Evolutionary conservation across 2,797 vertebrate species (phyloP).

Genomic region (Urocyon cinereoargenteus): DNA sequence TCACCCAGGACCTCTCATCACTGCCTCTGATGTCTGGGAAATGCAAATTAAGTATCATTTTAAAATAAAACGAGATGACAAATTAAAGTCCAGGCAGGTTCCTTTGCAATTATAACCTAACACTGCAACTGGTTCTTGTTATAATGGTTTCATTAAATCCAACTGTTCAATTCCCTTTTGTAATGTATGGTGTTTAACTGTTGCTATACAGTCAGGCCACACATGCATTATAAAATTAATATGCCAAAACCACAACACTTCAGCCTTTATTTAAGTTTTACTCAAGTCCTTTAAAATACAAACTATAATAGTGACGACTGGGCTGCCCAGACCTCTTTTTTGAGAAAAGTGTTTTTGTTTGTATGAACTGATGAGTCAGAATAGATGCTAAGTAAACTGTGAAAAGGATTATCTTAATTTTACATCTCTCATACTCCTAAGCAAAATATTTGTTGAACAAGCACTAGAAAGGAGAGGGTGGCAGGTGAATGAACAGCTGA

Average conservation of each 20-base stretch:
- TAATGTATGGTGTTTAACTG: not conserved
- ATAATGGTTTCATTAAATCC: constrained; percentile 49
- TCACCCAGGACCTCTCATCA: constrained; percentile 7
- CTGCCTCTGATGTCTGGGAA: constrained; percentile 36
- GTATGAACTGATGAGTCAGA: not conserved
- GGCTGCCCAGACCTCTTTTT: not conserved
- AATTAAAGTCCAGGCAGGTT: not conserved
- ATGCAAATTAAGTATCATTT: constrained; percentile 12
- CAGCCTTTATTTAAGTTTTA: not conserved
- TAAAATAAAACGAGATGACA: constrained; percentile 47
- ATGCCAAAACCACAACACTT: not conserved
- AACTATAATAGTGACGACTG: not conserved
- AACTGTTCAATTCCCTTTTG: not conserved
- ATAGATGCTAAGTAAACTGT: not conserved
- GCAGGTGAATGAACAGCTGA: not conserved
- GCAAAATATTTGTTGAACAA: constrained; percentile 31
- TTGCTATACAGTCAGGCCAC: not conserved
- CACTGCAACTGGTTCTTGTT: not conserved
- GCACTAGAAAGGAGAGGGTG: not conserved
- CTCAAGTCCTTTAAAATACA: not conserved
- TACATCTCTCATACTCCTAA: not conserved
- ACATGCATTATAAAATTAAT: not conserved
- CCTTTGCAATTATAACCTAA: constrained; percentile 37
- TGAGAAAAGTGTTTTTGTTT: not conserved
- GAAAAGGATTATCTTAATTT: not conserved